Evolutionary conservation across 2,888 invertebrate species (phyloP).

Genomic region (Flexamia atlantica): DNA sequence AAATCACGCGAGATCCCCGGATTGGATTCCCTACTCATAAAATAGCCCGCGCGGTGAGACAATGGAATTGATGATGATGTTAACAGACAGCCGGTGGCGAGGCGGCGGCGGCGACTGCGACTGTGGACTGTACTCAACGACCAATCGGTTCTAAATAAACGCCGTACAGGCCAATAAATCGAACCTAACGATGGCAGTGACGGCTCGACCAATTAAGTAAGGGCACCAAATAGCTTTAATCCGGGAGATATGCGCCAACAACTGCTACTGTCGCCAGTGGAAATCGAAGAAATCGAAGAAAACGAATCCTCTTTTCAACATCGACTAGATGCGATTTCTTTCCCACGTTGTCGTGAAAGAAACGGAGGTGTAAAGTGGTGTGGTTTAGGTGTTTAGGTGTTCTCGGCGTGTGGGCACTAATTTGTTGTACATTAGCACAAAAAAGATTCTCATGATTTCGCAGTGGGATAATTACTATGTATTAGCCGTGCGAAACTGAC

Average conservation of each 20-base stretch:
- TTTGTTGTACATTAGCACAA: too few relatives aligned
- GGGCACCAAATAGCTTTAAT: constrained; percentile 58
- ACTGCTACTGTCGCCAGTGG: constrained; percentile 31
- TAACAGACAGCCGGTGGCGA: not conserved
- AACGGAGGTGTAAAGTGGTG: not conserved
- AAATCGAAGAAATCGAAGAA: constrained; percentile 9
- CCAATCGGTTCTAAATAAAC: constrained; percentile 56
- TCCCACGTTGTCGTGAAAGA: not conserved
- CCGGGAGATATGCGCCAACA: constrained; percentile 51
- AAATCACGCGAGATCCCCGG: too few relatives aligned
- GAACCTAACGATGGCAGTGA: constrained; percentile 49
- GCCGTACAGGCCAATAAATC: constrained; percentile 52
- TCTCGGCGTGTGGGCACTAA: too few relatives aligned
- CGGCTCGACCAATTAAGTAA: constrained; percentile 46
- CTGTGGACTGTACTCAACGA: not conserved
- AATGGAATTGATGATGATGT: too few relatives aligned
- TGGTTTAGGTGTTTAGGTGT: not conserved
- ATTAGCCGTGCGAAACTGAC: too few relatives aligned
- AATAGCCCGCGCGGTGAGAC: too few relatives aligned
- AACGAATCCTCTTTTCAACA: constrained; percentile 17
- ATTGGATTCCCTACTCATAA: too few relatives aligned
- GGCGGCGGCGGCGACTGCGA: constrained; percentile 9
- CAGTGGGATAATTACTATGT: too few relatives aligned
- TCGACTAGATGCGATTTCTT: not conserved
- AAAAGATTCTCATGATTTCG: too few relatives aligned